phyloP scores from a whole-genome alignment of 2,797 vertebrate genomes.

The Gymnothorax javanicus region DNA sequence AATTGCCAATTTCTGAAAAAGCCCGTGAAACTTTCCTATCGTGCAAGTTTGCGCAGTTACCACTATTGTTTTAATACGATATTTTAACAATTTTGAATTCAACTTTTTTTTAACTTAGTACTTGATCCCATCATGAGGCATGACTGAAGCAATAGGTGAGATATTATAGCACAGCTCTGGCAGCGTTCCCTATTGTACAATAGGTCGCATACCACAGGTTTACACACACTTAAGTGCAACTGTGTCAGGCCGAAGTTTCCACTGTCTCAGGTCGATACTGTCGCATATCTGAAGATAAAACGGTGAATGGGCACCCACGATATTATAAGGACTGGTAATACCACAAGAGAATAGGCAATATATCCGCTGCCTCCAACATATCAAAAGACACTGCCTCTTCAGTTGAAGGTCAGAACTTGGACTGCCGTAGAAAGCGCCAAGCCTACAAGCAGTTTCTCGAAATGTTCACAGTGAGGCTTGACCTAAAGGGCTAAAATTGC shows the following conservation, averaged over 20 bases:
- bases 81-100: not conserved
- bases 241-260: not conserved
- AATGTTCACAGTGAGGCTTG: not conserved
- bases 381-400: not conserved
- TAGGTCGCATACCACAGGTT: not conserved
- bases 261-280: too few species aligned
- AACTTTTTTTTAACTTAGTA: too few species aligned
- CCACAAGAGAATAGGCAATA: too few species aligned
- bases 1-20: not conserved
- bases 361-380: too few species aligned
- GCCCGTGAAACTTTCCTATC: not conserved
- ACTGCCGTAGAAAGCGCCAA: not conserved
- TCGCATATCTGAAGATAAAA: too few species aligned
- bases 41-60: not conserved
- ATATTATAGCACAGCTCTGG: not conserved
- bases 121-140: too few species aligned
- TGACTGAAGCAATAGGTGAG: not conserved
- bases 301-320: too few species aligned
- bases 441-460: not conserved
- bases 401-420: not conserved
- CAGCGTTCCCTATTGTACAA: not conserved
- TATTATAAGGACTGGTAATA: too few species aligned
- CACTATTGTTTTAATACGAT: not conserved
- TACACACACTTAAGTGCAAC: not conserved
- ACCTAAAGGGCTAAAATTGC: not conserved